Evolutionary conservation across 2,113 vertebrate genomes (phyloP).

Genomic region (Trochalopteron elliotii): DNA sequence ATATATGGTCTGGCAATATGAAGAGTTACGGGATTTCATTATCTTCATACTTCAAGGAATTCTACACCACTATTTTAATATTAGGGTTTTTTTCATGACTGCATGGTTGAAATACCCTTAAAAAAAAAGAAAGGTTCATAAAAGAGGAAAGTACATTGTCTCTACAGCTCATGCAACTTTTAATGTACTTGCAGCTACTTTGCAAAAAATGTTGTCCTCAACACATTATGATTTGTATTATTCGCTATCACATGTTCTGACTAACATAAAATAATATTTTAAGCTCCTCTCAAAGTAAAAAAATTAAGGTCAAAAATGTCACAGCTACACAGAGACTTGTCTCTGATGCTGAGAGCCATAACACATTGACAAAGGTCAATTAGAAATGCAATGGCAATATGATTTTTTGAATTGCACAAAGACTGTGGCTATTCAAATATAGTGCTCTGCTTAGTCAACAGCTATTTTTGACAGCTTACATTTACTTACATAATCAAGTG

Average conservation of each 20-base stretch:
- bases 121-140: background rate
- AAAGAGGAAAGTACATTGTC: background rate
- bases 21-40: background rate
- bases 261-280: background rate
- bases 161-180: background rate
- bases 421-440: background rate
- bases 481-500: background rate
- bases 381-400: background rate
- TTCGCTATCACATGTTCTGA: background rate
- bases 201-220: background rate
- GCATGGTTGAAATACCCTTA: fast-evolving
- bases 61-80: background rate
- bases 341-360: background rate
- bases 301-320: background rate
- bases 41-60: background rate
- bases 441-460: background rate
- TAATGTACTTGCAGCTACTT: background rate
- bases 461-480: background rate
- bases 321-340: background rate
- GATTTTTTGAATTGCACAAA: background rate
- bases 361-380: background rate
- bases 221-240: background rate
- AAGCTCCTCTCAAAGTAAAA: background rate
- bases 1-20: background rate
- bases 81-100: background rate